Conservation (phyloP, 2,888 invertebrate genomes). For the Auanema freiburgensis region DNA sequence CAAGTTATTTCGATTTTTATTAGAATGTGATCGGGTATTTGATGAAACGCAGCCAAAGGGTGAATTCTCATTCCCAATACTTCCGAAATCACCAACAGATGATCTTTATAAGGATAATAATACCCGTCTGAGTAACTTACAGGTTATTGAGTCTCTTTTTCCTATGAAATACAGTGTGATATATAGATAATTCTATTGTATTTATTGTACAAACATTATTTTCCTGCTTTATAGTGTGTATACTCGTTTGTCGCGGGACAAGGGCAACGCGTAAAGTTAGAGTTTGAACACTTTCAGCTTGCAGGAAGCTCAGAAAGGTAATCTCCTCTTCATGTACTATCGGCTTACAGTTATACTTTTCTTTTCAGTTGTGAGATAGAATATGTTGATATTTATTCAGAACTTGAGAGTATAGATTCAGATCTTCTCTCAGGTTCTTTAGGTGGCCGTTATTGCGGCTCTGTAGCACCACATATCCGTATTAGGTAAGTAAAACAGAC, state of each 20-base stretch:
- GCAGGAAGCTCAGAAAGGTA: slow-evolving; percentile 67
- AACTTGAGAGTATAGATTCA: slow-evolving; percentile 62
- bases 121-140: slow-evolving; percentile 10
- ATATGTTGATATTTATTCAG: slow-evolving; percentile 68
- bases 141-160: slow-evolving; percentile 36
- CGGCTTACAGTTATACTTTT: background rate
- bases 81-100: slow-evolving; percentile 40
- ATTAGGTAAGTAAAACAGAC: slow-evolving; percentile 40
- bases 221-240: slow-evolving; percentile 54
- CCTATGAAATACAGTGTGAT: background rate
- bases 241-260: slow-evolving; percentile 67
- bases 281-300: slow-evolving; percentile 66
- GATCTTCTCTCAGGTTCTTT: slow-evolving; percentile 65
- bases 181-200: background rate
- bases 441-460: slow-evolving; percentile 68
- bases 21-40: slow-evolving; percentile 60
- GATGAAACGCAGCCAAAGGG: slow-evolving; percentile 47
- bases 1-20: slow-evolving; percentile 2
- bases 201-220: background rate
- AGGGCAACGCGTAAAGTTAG: slow-evolving; percentile 66
- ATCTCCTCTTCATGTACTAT: slow-evolving; percentile 15
- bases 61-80: slow-evolving; percentile 53
- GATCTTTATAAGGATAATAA: slow-evolving; percentile 4
- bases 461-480: slow-evolving; percentile 65
- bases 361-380: slow-evolving; percentile 67